phyloP scores from a whole-genome alignment of 2,797 vertebrate genomes.

The Gallinago nigripennis region DNA sequence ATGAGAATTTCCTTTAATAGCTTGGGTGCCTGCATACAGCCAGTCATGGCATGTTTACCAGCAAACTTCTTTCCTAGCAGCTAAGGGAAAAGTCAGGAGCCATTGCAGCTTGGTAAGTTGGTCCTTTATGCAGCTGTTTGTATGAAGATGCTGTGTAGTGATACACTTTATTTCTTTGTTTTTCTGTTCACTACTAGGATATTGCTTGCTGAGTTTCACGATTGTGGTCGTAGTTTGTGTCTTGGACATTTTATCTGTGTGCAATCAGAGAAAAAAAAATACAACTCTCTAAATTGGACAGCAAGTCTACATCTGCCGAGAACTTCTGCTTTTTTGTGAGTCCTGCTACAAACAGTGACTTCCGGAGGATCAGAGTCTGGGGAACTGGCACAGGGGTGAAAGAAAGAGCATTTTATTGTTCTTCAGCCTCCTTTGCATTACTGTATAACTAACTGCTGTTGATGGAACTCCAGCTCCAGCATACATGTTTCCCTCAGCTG shows the following conservation, averaged over 20 bases:
- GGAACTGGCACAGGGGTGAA: background rate
- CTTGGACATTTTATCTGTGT: background rate
- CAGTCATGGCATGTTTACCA: background rate
- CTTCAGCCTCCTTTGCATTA: background rate
- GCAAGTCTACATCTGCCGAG: background rate
- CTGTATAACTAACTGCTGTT: background rate
- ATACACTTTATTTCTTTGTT: background rate
- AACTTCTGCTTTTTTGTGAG: background rate
- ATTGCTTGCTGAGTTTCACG: background rate
- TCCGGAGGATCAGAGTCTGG: background rate
- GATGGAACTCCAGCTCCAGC: background rate
- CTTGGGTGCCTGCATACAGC: background rate
- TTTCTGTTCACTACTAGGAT: background rate
- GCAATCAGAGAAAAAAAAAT: background rate
- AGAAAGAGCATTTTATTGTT: background rate
- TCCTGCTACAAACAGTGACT: background rate
- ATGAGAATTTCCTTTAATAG: background rate
- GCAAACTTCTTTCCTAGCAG: background rate
- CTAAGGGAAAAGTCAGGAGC: background rate
- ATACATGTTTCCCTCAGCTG: background rate
- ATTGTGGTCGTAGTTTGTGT: background rate
- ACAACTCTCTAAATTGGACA: background rate
- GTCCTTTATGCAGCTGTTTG: background rate
- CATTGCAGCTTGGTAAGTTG: background rate
- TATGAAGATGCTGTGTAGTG: background rate